Evolutionary conservation across 2,113 vertebrate genomes (phyloP), one percentile per base, ranked within the genome.

Genomic region (Nibea albiflora): DNA sequence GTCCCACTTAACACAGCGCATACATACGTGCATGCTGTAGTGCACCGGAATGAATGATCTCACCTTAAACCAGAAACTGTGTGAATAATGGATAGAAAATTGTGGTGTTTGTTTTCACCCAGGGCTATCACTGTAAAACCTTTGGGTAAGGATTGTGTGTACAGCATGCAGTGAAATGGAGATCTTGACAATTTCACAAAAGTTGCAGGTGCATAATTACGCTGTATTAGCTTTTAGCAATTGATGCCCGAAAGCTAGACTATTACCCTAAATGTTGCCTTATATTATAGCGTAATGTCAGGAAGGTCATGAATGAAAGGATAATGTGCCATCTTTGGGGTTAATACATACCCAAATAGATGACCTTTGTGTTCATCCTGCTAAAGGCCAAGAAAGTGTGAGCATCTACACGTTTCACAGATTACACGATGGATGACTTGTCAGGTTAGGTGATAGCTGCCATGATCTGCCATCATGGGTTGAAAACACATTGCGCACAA

Each of bases 341-440:
- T 72, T 39, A 46, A 74, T 63, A 71, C 71, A 80, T 63, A 78
- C 75, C 84, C 75, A 76, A 85, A 86, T 12, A 63, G 89, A 90
- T 93, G 89, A 90, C 94, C 94, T 95, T 95, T 94, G 75, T 88
- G n/a, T 81, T 84, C 66, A 52, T 70, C 57, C 60, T 72, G 86
- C 74, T 82, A 93, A 94, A 95, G 93, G 93, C 88, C 92, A 94
- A 64, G 63, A 79, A 61, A 72, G 53, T 83, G 74, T 63, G 83
- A 79, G 69, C 76, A 73, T 80, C 78, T 20, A 44, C 50, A 85
- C n/a, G 26, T 88, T 76, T 80, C 52, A 86, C 69, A 88, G 82
- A 91, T 91, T 75, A 79, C 58, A 22, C 42, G 6, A 4, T 69
- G 76, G 52, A 58, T 63, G 61, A 56, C 12, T 63, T 65, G 67